Base-by-base conservation (phyloP, 2,888 invertebrate species). In the Sphecodes monilicornis region DNA sequence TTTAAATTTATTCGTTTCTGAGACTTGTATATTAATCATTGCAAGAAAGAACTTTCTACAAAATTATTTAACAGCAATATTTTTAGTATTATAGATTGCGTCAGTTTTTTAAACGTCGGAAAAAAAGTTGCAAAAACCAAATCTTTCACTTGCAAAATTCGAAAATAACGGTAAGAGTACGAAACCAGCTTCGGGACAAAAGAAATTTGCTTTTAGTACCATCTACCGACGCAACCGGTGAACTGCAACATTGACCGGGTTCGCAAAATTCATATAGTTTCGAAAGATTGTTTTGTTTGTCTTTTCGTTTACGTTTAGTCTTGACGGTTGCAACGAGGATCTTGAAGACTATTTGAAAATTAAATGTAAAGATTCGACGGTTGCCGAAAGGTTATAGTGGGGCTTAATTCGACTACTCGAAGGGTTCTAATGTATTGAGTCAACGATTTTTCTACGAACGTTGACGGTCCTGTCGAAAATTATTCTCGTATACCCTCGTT, bases 311-410 rank as follows among this genome's bases (percentile, higher is more conserved):
- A 87, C 84, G 79, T 90, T 88, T 80, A 81, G 84, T 78, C 88
- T 92, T 92, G 91, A 93, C 92, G 92, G 93, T 93, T 93, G 91
- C 76, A 91, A 88, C 80, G 80, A 87, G 76, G 84, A 87, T 86
- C 85, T 88, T 89, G 39, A 36, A 39, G 39, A 68, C n/a, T 91
- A 90, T 93, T 93, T 92, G 92, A 93, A 93, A 93, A 92, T 92
- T 88, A 85, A 90, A 86, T 87, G 88, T 80, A 86, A 89, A 80
- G 79, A 88, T 75, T 86, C 82, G 92, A 92, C 91, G 88, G 91
- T 90, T 82, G 89, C 86, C 85, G 83, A 85, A 88, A 85, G 81
- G 73, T 86, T 80, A 75, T 70, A 64, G 66, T 60, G 32, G 78
- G 57, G 76, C 72, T 82, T 72, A 43, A 50, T 66, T 16, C 10